These are phyloP conservation scores for Gymnocheta viridis DNA, from an alignment of 2,888 invertebrate genomes.

Conservation along the genomic window DNA sequence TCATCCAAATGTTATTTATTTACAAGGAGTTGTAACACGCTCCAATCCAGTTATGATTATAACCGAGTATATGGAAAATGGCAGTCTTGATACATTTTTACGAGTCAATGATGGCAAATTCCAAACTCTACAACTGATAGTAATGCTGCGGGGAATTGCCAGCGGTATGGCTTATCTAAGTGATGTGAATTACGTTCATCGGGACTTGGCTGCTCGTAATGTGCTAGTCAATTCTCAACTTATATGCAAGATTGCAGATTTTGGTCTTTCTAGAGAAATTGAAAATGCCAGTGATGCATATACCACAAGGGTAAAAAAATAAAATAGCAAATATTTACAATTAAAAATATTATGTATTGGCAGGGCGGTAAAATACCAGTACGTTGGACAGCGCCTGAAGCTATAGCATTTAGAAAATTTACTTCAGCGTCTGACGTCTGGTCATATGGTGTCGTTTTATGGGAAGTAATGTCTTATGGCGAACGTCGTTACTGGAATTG, in stretches of 20 bases:
- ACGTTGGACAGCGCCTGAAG: conserved; percentile 99
- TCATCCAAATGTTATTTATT: conserved; percentile 99
- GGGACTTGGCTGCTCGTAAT: conserved; percentile 96
- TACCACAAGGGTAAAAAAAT: conserved; percentile 87
- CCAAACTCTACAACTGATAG: conserved; percentile 95
- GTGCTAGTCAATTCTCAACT: conserved; percentile 98
- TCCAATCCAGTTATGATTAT: conserved; percentile 99
- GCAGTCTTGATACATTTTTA: conserved; percentile 97
- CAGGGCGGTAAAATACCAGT: conserved; percentile 98
- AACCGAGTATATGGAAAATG: conserved; percentile 99
- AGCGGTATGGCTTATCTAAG: conserved; percentile 99
- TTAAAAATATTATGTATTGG: conserved; percentile 66
- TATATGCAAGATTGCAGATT: conserved; percentile 99
- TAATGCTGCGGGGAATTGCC: conserved; percentile 98
- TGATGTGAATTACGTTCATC: conserved; percentile 99
- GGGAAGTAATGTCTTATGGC: conserved; percentile 99
- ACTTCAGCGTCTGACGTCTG: conserved; percentile 99
- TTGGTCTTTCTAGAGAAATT: conserved; percentile 97
- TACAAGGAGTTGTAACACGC: conserved; percentile 97
- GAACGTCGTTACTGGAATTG: conserved; percentile 99
- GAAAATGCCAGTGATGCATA: conserved; percentile 97
- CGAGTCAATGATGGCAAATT: conserved; percentile 98
- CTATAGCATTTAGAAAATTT: conserved; percentile 99
- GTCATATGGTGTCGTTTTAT: conserved; percentile 99
- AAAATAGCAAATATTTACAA: background rate